Base-by-base conservation (phyloP, 2,888 invertebrate species). In the Heliconius sara region DNA sequence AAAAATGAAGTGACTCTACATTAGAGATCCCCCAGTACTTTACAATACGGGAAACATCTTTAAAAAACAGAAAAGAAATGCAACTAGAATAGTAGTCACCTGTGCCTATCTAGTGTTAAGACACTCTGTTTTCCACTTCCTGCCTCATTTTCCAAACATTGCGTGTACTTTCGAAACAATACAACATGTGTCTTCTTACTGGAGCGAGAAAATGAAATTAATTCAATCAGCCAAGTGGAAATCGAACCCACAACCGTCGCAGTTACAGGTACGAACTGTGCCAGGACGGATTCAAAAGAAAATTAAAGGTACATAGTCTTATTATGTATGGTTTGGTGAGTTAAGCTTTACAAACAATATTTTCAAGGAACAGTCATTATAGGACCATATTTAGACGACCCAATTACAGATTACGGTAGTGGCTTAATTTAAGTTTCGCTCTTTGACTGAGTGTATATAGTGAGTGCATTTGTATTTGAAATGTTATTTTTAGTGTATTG, bases 331-430 rank as follows among this genome's bases (percentile, higher is more conserved):
- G 7, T 57, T 22, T 22, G 19, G 22, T n/a, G 9, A 22, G n/a
- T 57, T 57, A 10, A 57, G n/a, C 22, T 57, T 57, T 57, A 22
- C 60, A 34, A 73, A 65, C 63, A 30, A 16, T 65, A 77, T 70
- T 72, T 71, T 27, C 70, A 19, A 47, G 22, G 22, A 67, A 43
- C 66, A 67, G 67, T 27, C 30, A 43, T 75, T 43, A 47, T 73
- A 39, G 16, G 16, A 34, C 73, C 73, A n/a, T 73, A 73, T 73
- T 60, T 73, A 73, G 73, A 60, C 16, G 60, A 60, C 73, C 73
- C 60, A 73, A 73, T 73, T 73, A 73, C n/a, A 57, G 30, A 60
- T 60, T 73, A 73, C 60, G n/a, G 73, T n/a, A 39, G 72, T n/a
- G 34, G 60, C 34, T 73, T 73, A n/a, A 60, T 60, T 73, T 60